Evolutionary conservation across 2,113 vertebrate species (phyloP).

Genomic region (Pomatorhinus ruficollis): DNA sequence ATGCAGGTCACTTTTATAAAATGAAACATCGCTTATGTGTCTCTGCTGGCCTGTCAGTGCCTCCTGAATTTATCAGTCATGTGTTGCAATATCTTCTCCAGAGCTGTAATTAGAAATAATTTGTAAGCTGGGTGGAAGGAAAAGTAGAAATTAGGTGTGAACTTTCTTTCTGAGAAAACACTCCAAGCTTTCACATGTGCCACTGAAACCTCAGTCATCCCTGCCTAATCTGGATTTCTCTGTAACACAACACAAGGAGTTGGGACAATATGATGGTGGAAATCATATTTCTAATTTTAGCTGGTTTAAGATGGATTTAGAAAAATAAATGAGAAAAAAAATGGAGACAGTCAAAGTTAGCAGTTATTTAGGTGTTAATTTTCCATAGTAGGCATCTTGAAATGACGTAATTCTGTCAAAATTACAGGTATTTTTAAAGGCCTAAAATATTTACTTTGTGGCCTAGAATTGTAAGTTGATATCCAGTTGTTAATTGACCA

Average conservation of each 20-base stretch:
- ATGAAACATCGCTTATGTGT: background rate
- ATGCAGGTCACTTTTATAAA: background rate
- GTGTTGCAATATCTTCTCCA: background rate
- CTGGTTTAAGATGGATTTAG: background rate
- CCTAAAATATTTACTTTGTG: background rate
- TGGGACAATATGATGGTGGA: background rate
- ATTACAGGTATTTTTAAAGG: background rate
- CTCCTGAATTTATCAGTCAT: background rate
- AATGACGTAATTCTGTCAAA: background rate
- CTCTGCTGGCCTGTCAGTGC: background rate
- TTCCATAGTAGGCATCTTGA: background rate
- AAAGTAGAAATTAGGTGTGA: background rate
- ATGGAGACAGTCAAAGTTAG: background rate
- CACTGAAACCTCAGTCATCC: background rate
- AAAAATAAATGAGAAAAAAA: background rate
- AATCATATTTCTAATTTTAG: background rate
- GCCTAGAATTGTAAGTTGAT: background rate
- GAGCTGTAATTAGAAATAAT: background rate
- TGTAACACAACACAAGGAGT: background rate
- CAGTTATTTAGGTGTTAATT: background rate
- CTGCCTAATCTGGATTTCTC: background rate
- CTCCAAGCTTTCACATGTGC: background rate
- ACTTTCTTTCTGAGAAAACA: background rate
- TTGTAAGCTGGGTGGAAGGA: background rate
- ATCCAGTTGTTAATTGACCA: background rate